Base-by-base conservation (phyloP, 2,888 invertebrate genomes). In the Andrena bucephala region DNA sequence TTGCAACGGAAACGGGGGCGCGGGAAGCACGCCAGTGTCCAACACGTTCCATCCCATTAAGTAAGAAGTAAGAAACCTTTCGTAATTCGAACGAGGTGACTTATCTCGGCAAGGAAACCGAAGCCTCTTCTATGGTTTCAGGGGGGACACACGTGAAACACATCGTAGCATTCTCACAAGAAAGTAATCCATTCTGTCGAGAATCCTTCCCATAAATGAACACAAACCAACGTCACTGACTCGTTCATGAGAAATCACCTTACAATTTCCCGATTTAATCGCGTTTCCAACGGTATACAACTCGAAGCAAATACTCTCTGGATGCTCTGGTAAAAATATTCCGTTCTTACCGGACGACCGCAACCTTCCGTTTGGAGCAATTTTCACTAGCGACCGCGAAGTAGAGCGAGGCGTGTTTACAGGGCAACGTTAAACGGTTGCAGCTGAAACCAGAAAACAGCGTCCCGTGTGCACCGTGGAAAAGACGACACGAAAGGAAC, bases 81-180 rank as follows among this genome's bases (percentile, higher is more conserved):
- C 63, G 59, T 50, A 73, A 81, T 67, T 59, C 33, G 29, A 54
- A 62, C 62, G 62, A 36, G 50, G 57, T 73, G 57, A 65, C 68
- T 80, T 62, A 68, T 80, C 67, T 59, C 42, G n/a, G 42, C 20
- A 54, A 62, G 29, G 42, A 63, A 79, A 65, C 31, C 36, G 36
- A 52, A 60, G 36, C 60, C 71, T 42, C 66, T 78, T 78, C 57
- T 80, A 80, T 33, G 71, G 79, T 54, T 78, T 80, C 71, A 60
- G 48, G 71, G 52, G 54, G 27, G 24, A 62, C 66, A 60, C 66
- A 48, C 27, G 63, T 75, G 10, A 6, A 63, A 52, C 60, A 65
- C 70, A 67, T 79, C 52, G 60, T 52, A 66, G 69, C 50, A 48
- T 60, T 57, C 78, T 71, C 79, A 63, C 72, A 33, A 33, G 52